Conservation (phyloP, 2,113 vertebrate species). For the Esox niger region DNA sequence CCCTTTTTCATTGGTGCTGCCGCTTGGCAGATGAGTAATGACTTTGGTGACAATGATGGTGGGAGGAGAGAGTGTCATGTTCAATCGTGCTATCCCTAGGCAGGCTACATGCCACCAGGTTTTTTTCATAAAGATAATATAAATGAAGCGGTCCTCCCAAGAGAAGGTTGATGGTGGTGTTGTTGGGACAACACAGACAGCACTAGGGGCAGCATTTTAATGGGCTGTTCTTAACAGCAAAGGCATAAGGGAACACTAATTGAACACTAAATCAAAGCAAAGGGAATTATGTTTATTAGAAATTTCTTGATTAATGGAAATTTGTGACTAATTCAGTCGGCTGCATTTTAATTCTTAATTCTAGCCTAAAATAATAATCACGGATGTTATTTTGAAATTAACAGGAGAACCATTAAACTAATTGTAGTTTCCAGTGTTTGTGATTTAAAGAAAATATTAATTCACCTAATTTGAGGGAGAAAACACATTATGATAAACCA, state of each 20-base stretch:
- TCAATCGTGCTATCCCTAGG: too few species aligned
- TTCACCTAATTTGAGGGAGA: neutral
- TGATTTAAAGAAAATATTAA: neutral
- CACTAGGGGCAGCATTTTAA: neutral
- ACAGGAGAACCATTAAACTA: constrained; percentile 21
- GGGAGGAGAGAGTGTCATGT: too few species aligned
- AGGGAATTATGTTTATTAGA: constrained; percentile 28
- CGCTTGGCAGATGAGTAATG: too few species aligned
- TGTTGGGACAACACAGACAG: neutral
- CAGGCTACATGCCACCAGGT: too few species aligned
- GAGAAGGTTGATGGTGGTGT: too few species aligned
- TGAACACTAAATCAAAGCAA: constrained; percentile 36
- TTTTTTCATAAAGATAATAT: too few species aligned
- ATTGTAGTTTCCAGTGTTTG: constrained; percentile 25
- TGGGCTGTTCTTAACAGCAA: constrained; percentile 1
- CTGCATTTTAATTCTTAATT: constrained; percentile 39
- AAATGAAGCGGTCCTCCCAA: too few species aligned
- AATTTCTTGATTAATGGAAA: constrained; percentile 30
- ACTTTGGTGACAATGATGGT: too few species aligned
- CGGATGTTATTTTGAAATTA: constrained; percentile 34
- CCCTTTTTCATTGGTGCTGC: too few species aligned
- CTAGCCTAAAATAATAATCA: constrained; percentile 31
- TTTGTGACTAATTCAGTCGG: constrained; percentile 29
- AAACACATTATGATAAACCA: neutral
- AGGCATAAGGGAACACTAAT: constrained; percentile 34